Evolutionary conservation across 2,113 vertebrate genomes (phyloP), one percentile per base, ranked within the genome.

Genomic region (Eublepharis macularius): DNA sequence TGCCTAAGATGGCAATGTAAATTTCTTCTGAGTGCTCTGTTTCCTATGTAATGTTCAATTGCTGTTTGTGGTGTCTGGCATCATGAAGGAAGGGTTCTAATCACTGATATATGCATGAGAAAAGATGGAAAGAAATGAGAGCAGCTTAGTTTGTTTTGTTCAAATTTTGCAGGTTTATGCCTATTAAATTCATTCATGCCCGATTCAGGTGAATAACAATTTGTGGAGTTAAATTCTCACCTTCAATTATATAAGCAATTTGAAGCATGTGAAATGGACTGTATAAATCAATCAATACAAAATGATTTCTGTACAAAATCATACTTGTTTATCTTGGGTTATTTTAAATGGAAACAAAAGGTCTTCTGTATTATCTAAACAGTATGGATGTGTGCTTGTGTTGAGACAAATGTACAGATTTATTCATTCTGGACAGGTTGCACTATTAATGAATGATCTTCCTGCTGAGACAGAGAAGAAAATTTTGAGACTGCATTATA

Each of bases 191-290:
- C 9, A 54, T 70, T 39, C 4, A 57, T 29, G 36, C 26, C 36
- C 26, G 26, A n/a, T 82, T 74, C 6, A 73, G 34, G 49, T 70
- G 34, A 49, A 51, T 49, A 69, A 81, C 45, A 32, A 24, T 87
- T 51, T 65, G 54, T 24, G 76, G 10, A 76, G 43, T 47, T 2
- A 79, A 57, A 1, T 24, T 49, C 70, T 39, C 72, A 80, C 0
- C n/a, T 88, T 43, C 72, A 74, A 74, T 81, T 87, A 49, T 60
- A 57, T 12, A 65, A 70, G 29, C 5, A 8, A 2, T 78, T 80
- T 83, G 36, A 80, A 34, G 32, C 3, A 6, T 57, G 70, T 29
- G 78, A 88, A 90, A 41, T 60, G 39, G 29, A 82, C 51, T 82
- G 49, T 43, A 82, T n/a, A 60, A 60, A 73, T 41, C 51, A 73